These are phyloP conservation scores for Actenoides hombroni DNA, from an alignment of 2,113 vertebrate species.

Conservation along the genomic window DNA sequence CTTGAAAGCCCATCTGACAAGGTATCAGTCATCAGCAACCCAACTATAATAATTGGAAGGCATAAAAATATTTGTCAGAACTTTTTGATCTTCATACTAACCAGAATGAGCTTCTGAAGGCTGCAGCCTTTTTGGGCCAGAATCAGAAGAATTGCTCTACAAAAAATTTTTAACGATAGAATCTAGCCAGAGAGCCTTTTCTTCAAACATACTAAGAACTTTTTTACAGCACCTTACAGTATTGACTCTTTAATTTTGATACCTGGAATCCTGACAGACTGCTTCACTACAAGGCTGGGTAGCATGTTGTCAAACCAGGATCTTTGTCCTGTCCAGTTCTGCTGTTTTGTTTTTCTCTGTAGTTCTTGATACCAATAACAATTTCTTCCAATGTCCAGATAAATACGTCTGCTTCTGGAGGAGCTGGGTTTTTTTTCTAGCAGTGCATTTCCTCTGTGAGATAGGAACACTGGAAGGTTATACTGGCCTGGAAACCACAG, in stretches of 20 bases:
- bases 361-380: not conserved
- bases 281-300: not conserved
- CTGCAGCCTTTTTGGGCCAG: not conserved
- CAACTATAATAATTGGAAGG: not conserved
- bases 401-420: constrained; percentile 34
- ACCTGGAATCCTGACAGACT: not conserved
- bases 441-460: not conserved
- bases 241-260: not conserved
- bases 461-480: constrained; percentile 10
- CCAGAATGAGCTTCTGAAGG: not conserved
- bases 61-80: not conserved
- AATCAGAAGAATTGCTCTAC: not conserved
- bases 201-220: not conserved
- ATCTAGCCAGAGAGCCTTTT: not conserved
- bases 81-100: not conserved
- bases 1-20: not conserved
- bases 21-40: not conserved
- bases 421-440: constrained; percentile 14
- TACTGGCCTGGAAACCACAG: not conserved
- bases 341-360: not conserved
- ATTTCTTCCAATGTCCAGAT: not conserved
- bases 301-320: not conserved
- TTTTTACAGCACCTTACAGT: not conserved
- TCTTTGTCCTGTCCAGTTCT: not conserved
- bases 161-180: not conserved